Evolutionary conservation across 2,113 vertebrate genomes (phyloP).

Genomic region (Salvelinus sp.): DNA sequence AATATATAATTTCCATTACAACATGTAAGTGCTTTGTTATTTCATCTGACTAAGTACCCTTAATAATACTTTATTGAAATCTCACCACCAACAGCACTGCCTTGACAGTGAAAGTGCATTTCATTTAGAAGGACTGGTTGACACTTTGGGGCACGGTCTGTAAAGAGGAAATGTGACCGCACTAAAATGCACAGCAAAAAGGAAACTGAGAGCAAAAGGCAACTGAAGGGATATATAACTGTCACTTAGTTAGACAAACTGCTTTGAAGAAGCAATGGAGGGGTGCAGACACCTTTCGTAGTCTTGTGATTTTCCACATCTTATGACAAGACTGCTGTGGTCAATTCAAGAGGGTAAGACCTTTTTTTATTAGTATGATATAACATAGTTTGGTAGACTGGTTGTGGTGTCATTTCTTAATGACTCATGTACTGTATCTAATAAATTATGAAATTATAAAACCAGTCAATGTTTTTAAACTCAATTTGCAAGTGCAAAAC

Average conservation of each 20-base stretch:
- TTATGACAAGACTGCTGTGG: background rate
- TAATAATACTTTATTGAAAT: background rate
- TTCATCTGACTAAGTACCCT: too few species aligned
- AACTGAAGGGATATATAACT: slow-evolving; percentile 2
- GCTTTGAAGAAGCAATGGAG: background rate
- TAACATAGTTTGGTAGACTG: too few species aligned
- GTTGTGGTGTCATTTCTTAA: too few species aligned
- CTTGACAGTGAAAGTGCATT: too few species aligned
- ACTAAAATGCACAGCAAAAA: slow-evolving; percentile 37
- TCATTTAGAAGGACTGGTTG: slow-evolving; percentile 8
- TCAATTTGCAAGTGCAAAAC: too few species aligned
- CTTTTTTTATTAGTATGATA: background rate
- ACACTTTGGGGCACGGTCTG: slow-evolving; percentile 12
- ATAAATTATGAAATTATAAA: too few species aligned
- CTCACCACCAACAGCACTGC: background rate
- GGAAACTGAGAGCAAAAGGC: slow-evolving; percentile 20
- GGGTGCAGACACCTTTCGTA: background rate
- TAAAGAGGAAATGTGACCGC: slow-evolving; percentile 41
- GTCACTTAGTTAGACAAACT: background rate
- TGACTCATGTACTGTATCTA: too few species aligned
- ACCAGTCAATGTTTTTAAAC: too few species aligned
- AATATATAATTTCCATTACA: too few species aligned
- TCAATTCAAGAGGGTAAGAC: background rate
- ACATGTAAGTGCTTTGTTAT: too few species aligned
- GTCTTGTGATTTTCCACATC: background rate